Evolutionary conservation across 2,888 invertebrate species (phyloP), one percentile per base, ranked within the genome.

Genomic region (Lymantria monacha): DNA sequence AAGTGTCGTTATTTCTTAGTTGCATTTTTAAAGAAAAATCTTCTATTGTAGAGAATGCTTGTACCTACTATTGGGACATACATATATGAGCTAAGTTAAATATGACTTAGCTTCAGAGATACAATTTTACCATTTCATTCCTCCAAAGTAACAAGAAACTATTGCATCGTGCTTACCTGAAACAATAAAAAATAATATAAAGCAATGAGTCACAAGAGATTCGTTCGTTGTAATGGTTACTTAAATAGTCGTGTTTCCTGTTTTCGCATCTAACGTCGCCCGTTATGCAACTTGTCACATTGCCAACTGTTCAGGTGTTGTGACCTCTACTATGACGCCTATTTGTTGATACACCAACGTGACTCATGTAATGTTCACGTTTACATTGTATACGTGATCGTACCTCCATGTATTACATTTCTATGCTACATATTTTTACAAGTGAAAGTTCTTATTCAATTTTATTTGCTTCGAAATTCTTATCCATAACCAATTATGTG

Each of bases 241-340:
- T 80, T 79, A 84, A 83, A 85, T 79, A 83, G 76, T 76, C 67
- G 66, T 69, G 84, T 89, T 88, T 90, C 90, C 89, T 89, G 89
- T 88, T 86, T 83, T 82, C 81, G 74, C 75, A 72, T 67, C 72
- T 70, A 69, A 65, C 69, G 9, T 73, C 67, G 69, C 73, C 69
- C 64, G 74, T 89, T 88, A 85, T 82, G 87, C 80, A 87, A 88
- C 76, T 87, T 89, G 88, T 83, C 87, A 85, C 61, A 51, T 57
- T 82, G 90, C 90, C 87, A 87, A 84, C 57, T 69, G 79, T 71
- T 84, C 86, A 88, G 89, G 90, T 87, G 86, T 81, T 79, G 74
- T 73, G 81, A 84, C 84, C 84, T 84, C 79, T 64, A 59, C 66
- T 59, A 68, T 71, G 72, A 74, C 72, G 73, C 66, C 59, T 66